phyloP scores from a whole-genome alignment of 1,140 invertebrate species.

The Rhagoletis zephyria region DNA sequence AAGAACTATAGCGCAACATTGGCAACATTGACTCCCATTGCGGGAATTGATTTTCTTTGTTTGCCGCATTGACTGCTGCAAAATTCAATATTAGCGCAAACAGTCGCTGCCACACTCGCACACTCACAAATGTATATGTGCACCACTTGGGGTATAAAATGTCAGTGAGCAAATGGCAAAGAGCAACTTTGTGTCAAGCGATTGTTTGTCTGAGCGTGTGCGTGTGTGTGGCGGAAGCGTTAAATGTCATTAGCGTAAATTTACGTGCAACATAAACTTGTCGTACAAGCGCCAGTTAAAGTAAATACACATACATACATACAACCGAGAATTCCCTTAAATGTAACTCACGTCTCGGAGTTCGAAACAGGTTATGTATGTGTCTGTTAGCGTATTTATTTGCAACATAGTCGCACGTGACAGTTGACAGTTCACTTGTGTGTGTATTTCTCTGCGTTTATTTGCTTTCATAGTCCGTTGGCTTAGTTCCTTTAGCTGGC shows the following conservation, averaged over 20 bases:
- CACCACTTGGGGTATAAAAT: slow-evolving; percentile 8
- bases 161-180: slow-evolving; percentile 8
- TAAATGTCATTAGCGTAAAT: slow-evolving; percentile 47
- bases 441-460: not conserved
- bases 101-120: not conserved
- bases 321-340: not conserved
- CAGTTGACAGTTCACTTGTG: slow-evolving; percentile 29
- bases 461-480: not conserved
- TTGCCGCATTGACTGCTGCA: slow-evolving; percentile 26
- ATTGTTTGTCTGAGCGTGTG: slow-evolving; percentile 12
- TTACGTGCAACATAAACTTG: slow-evolving; percentile 48
- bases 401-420: slow-evolving; percentile 20
- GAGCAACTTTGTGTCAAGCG: slow-evolving; percentile 41
- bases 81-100: slow-evolving; percentile 28
- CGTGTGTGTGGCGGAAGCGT: slow-evolving; percentile 26
- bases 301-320: not conserved
- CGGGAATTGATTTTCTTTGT: slow-evolving; percentile 45
- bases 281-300: not conserved
- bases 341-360: not conserved
- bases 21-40: not conserved
- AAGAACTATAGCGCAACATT: too few relatives aligned
- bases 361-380: not conserved
- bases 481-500: not conserved
- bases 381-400: not conserved
- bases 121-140: not conserved